Base-by-base conservation (phyloP, 2,888 invertebrate genomes). In the Lithophane semibrunnea region DNA sequence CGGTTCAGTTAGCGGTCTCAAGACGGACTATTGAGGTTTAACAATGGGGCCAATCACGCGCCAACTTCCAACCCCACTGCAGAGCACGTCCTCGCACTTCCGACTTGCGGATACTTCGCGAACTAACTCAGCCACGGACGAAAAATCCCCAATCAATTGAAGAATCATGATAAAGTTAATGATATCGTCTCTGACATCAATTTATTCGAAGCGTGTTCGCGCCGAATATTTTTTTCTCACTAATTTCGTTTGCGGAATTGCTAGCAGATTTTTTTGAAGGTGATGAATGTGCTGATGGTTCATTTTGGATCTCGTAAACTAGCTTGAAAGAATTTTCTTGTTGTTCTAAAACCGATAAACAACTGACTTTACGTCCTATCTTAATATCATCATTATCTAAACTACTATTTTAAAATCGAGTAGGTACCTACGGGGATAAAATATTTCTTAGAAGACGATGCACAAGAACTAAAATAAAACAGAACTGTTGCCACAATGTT, bases 41-140 rank as follows among this genome's bases (percentile, higher is more conserved):
- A 96, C 96, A 96, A 96, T 96, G 91, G 94, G 91, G 93, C 94
- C 96, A 96, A 96, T 96, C 96, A 96, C 91, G 92, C 92, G 90
- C 91, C 92, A 94, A 95, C 92, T 94, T 93, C 90, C 90, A 89
- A 92, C 93, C 92, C 93, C 94, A 92, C 93, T 91, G 83, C 75
- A 89, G 89, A 92, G 93, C 96, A 96, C 95, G 96, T 96, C 91
- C 91, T 89, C 88, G 83, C 89, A 92, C 94, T 92, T 93, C 93
- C 93, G 92, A 93, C 91, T 93, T 91, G 86, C 89, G 90, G 89
- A 90, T 90, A 92, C 92, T 92, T 91, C 89, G 87, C 84, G 79
- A 85, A 86, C 87, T 88, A 88, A 90, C 89, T 88, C 91, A 84
- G 83, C 79, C 89, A 88, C 88, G 73, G 76, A 85, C 82, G 85